Evolutionary conservation across 2,797 vertebrate genomes (phyloP), one percentile per base, ranked within the genome.

Genomic region (Bufotes viridis): DNA sequence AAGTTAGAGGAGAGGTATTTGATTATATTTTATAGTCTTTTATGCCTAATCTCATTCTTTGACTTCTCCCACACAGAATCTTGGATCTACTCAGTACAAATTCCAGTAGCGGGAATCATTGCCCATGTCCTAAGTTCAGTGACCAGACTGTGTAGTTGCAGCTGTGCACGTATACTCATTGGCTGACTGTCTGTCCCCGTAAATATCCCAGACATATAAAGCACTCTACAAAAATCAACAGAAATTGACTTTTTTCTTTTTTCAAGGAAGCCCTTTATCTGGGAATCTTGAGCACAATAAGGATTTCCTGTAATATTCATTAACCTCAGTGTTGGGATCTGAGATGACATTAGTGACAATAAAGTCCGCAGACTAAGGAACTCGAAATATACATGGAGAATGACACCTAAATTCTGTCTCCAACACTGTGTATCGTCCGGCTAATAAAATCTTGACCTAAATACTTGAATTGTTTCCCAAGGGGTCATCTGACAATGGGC

Each of bases 161-260:
- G 76, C 58, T 53, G 53, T 34, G 88, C 88, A 89, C 88, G 88
- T 89, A 89, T 89, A 76, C 74, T 74, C 80, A 82, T 82, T 82
- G 81, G 63, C 63, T 60, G 83, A 76, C 76, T 55, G 51, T 53
- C 76, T 72, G 65, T 75, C 85, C 82, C 80, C 61, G 53, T 72
- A 89, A 89, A 86, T 82, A 87, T 89, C 88, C 88, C 88, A 89
- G 85, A 87, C 85, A 57, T 60, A 89, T 82, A 87, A 89, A 89
- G 87, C 85, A 87, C 84, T 82, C 53, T 55, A 3, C 57, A 53
- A 61, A 87, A 86, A 87, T 79, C 17, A 86, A 89, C 72, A 82
- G 12, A 72, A 82, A 26, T 55, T 34, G n/a, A 18, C 55, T 65
- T 67, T 69, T 76, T 78, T 76, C 60, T 81, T 74, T 65, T 67